Percentiles rank a stretch among this genome's conserved stretches.
Evolutionary conservation across 1,140 invertebrate species (phyloP).

Genomic region (Ganaspis sp.): DNA sequence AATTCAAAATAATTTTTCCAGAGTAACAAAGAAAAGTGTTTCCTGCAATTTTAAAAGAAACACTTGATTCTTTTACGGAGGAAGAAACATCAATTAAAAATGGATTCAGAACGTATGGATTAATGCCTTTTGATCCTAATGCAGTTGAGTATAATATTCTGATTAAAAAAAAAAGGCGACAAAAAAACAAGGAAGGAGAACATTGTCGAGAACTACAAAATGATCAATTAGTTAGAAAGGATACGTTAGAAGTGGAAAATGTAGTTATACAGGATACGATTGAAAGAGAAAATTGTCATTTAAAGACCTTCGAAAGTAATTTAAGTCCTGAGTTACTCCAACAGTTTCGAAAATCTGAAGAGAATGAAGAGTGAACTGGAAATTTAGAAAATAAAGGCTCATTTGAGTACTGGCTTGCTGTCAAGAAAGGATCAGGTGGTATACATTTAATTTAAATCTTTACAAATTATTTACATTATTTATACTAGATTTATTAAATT

Average conservation of each 20-base stretch:
- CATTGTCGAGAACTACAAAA: not conserved
- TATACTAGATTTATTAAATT: not conserved
- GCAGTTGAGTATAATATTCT: slow-evolving; percentile 33
- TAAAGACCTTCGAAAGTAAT: not conserved
- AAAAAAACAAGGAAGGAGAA: not conserved
- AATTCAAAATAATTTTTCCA: slow-evolving; percentile 43
- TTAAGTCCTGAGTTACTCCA: not conserved
- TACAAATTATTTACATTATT: not conserved
- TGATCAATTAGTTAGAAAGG: not conserved
- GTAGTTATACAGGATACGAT: not conserved
- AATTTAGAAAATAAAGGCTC: not conserved
- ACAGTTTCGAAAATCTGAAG: not conserved
- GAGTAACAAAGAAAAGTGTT: slow-evolving; percentile 48
- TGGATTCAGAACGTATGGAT: slow-evolving; percentile 55
- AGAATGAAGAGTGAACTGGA: not conserved
- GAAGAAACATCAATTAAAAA: slow-evolving; percentile 44
- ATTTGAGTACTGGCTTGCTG: not conserved
- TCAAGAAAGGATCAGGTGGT: not conserved
- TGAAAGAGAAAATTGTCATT: not conserved
- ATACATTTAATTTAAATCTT: not conserved
- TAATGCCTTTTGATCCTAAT: no score
- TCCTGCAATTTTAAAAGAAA: slow-evolving; percentile 49
- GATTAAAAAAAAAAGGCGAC: not conserved
- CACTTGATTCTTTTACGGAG: slow-evolving; percentile 45
- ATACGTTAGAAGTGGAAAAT: not conserved